These are phyloP conservation scores for Spodoptera picta DNA, from an alignment of 2,888 invertebrate species.

Conservation along the genomic window DNA sequence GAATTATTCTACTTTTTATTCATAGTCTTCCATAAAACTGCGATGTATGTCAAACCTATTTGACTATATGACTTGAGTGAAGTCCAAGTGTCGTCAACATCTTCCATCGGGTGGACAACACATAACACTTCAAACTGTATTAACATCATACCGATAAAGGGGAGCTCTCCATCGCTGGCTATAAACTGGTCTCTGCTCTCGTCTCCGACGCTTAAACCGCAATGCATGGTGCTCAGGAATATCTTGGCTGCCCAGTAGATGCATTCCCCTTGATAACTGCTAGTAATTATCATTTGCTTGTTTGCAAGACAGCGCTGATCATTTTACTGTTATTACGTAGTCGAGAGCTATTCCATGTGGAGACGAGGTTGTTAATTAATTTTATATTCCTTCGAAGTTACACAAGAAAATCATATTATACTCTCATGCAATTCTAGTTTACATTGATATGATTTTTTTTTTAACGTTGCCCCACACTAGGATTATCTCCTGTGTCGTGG, in stretches of 20 bases:
- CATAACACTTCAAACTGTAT: slow-evolving; percentile 28
- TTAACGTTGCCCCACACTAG: too few species aligned
- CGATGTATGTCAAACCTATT: background rate
- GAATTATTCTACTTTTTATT: too few species aligned
- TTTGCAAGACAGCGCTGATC: slow-evolving; percentile 41
- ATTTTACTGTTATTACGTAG: slow-evolving; percentile 50
- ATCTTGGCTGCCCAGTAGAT: slow-evolving; percentile 31
- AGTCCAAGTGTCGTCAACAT: slow-evolving; percentile 17
- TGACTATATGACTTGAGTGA: too few species aligned
- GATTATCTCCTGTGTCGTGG: too few species aligned
- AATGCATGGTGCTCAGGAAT: slow-evolving; percentile 29
- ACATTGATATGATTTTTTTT: too few species aligned
- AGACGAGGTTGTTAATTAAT: background rate
- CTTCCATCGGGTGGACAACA: slow-evolving; percentile 9
- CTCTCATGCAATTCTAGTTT: background rate
- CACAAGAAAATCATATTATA: background rate
- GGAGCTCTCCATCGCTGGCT: slow-evolving; percentile 13
- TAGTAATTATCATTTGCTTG: slow-evolving; percentile 46
- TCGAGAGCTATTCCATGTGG: slow-evolving; percentile 2
- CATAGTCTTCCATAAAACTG: too few species aligned
- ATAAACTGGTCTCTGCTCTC: background rate
- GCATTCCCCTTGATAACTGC: slow-evolving; percentile 42
- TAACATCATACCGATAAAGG: slow-evolving; percentile 28
- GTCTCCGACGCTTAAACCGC: slow-evolving; percentile 19
- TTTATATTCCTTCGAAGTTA: background rate